These are phyloP conservation scores for Poeciliopsis turrubarensis DNA, from an alignment of 2,113 vertebrate species.

Conservation along the genomic window DNA sequence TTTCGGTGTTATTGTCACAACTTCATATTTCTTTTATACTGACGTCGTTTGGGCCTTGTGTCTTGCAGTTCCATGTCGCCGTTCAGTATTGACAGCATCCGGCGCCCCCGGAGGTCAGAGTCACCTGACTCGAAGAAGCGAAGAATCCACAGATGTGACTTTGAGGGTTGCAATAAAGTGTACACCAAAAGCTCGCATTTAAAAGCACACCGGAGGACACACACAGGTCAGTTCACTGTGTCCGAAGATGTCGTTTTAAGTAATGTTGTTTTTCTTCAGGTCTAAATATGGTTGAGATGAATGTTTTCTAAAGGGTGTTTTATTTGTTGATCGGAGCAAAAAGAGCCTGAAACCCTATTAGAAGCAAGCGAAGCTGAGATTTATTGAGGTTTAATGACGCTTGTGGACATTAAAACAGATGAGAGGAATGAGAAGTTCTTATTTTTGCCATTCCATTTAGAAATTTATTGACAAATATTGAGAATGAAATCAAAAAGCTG, in stretches of 20 bases:
- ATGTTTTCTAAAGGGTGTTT: background rate
- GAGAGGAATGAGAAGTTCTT: too few species aligned
- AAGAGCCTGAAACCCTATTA: too few species aligned
- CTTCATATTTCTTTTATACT: background rate
- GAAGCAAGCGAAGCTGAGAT: too few species aligned
- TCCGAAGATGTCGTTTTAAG: background rate
- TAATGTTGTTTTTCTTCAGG: background rate
- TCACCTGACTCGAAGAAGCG: slow-evolving; percentile 97
- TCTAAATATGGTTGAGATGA: slow-evolving; percentile 1
- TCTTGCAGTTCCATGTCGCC: slow-evolving; percentile 94
- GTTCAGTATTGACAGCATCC: slow-evolving; percentile 98
- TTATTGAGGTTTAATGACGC: too few species aligned
- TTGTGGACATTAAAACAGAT: too few species aligned
- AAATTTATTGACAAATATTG: too few species aligned
- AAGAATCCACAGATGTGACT: slow-evolving; percentile 98
- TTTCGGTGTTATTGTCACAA: too few species aligned
- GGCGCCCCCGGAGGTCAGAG: slow-evolving; percentile 93
- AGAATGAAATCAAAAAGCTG: too few species aligned
- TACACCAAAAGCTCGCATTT: slow-evolving; percentile 99
- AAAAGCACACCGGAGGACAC: slow-evolving; percentile 97
- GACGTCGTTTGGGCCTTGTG: background rate
- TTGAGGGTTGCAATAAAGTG: slow-evolving; percentile 99
- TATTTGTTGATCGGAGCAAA: background rate
- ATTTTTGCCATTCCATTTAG: too few species aligned
- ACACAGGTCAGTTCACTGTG: slow-evolving; percentile 85